Percentiles rank a stretch among this genome's conserved stretches.
Conservation (phyloP, 1,140 invertebrate genomes). For the Drosophila sucinea region DNA sequence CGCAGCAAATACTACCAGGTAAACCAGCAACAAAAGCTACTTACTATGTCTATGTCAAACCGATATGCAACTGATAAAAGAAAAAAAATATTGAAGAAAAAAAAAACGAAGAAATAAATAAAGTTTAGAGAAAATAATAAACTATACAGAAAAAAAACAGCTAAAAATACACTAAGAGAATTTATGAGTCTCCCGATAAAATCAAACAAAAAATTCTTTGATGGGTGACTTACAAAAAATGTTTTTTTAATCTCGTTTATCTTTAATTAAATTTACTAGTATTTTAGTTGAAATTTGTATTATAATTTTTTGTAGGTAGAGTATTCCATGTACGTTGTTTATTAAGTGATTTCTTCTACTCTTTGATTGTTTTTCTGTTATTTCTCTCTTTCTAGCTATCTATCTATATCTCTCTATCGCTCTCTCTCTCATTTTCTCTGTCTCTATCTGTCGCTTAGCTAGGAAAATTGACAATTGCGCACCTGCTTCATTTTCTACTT, state of each 20-base stretch:
- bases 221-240: too few relatives aligned
- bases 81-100: constrained; percentile 54
- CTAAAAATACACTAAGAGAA: constrained; percentile 36
- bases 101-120: constrained; percentile 58
- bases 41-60: constrained; percentile 78
- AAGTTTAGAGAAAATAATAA: constrained; percentile 1
- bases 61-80: constrained; percentile 78
- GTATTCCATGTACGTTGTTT: constrained; percentile 39
- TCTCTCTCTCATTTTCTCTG: constrained; percentile 3
- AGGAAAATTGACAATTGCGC: constrained; percentile 79
- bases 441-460: constrained; percentile 33
- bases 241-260: too few relatives aligned
- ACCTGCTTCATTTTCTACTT: constrained; percentile 76
- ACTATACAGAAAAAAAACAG: constrained; percentile 34
- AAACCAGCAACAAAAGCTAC: constrained; percentile 76
- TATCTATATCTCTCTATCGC: constrained; percentile 17
- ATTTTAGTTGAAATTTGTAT: neutral
- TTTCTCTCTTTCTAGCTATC: constrained; percentile 8
- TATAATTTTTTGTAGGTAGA: neutral
- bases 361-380: constrained; percentile 74
- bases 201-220: neutral
- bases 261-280: neutral
- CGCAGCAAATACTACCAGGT: constrained; percentile 48
- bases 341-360: constrained; percentile 21
- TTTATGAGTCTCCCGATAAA: neutral